phyloP scores from a whole-genome alignment of 2,113 vertebrate genomes.

The Lutjanus erythropterus region DNA sequence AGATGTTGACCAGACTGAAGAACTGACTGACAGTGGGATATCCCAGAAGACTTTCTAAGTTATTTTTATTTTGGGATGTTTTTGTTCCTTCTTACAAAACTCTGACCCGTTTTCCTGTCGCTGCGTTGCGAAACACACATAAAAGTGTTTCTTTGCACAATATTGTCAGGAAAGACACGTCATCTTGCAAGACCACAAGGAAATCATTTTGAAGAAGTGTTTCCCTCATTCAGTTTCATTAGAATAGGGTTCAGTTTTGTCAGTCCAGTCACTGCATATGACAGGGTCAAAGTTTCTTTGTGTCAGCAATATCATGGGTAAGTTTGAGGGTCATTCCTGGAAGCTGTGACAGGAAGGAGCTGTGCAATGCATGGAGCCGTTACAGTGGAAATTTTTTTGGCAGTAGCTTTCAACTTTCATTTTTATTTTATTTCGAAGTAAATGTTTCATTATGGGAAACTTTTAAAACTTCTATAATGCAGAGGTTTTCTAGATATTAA shows the following conservation, averaged over 20 bases:
- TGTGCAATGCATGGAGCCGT: neutral
- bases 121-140: constrained; percentile 47
- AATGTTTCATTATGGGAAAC: neutral
- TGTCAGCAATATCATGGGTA: constrained; percentile 29
- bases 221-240: constrained; percentile 39
- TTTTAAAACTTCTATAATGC: neutral
- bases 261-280: neutral
- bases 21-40: constrained; percentile 48
- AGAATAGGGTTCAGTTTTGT: constrained; percentile 5
- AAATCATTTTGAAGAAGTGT: constrained; percentile 65
- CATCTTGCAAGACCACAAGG: constrained; percentile 32
- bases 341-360: constrained; percentile 19
- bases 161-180: constrained; percentile 44
- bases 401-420: neutral
- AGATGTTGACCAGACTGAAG: constrained; percentile 22
- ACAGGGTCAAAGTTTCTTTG: neutral
- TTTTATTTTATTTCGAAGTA: neutral
- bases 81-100: constrained; percentile 37
- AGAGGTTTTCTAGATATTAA: too few relatives aligned
- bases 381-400: neutral
- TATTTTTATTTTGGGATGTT: constrained; percentile 32
- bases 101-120: constrained; percentile 40
- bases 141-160: constrained; percentile 51
- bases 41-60: constrained; percentile 22
- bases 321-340: constrained; percentile 36